Evolutionary conservation across 2,888 invertebrate genomes (phyloP).

Genomic region (Augochlorella aurata): DNA sequence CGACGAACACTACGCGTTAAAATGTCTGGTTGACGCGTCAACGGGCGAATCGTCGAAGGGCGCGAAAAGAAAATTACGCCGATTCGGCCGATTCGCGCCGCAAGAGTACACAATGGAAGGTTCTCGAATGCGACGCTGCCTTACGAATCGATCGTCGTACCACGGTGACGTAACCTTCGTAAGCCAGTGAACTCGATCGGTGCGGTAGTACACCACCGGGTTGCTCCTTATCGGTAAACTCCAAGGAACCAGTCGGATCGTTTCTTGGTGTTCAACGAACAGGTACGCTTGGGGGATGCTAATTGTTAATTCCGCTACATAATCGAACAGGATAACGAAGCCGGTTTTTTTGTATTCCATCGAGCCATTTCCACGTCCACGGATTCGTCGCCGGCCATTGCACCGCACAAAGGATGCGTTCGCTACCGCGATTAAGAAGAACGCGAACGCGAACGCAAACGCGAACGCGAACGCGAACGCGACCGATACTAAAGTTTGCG

Average conservation of each 20-base stretch:
- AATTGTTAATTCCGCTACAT: not conserved
- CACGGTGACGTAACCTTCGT: constrained; percentile 54
- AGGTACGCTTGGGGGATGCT: too few species aligned
- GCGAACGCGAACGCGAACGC: too few species aligned
- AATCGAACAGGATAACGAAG: not conserved
- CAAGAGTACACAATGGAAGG: constrained; percentile 36
- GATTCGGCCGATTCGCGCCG: constrained; percentile 1
- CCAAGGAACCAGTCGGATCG: not conserved
- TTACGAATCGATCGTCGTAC: constrained; percentile 59
- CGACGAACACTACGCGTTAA: not conserved
- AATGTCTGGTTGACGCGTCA: not conserved
- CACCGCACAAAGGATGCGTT: too few species aligned
- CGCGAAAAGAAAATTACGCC: not conserved
- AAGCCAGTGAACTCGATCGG: constrained; percentile 52
- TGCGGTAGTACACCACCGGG: constrained; percentile 12
- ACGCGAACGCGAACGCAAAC: too few species aligned
- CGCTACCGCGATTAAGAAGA: too few species aligned
- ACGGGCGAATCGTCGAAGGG: too few species aligned
- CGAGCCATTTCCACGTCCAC: not conserved
- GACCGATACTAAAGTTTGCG: constrained; percentile 28
- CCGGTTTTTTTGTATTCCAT: not conserved
- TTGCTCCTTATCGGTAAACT: constrained; percentile 5
- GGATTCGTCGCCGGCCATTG: not conserved
- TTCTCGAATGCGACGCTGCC: constrained; percentile 56
- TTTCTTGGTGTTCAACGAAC: not conserved